phyloP scores from a whole-genome alignment of 2,113 vertebrate genomes.

The Penelope pileata region DNA sequence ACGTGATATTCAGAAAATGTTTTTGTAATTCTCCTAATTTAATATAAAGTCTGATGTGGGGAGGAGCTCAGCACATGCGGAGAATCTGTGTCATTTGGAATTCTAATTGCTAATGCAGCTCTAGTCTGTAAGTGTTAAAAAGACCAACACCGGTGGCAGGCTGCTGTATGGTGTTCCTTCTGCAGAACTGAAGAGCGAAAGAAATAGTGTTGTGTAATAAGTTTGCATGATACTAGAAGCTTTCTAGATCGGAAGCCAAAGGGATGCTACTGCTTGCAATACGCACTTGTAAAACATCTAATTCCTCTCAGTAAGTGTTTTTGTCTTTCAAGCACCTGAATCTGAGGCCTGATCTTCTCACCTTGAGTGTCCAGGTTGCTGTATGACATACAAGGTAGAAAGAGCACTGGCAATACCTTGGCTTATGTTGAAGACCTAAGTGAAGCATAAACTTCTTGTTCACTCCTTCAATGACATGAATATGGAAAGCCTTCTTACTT shows the following conservation, averaged over 20 bases:
- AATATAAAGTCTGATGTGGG: neutral
- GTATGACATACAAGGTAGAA: neutral
- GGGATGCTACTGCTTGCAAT: neutral
- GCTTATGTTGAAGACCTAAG: neutral
- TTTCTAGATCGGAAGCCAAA: neutral
- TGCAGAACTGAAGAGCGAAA: neutral
- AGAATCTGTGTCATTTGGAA: neutral
- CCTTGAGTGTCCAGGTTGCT: neutral
- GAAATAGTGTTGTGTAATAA: neutral
- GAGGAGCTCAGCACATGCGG: neutral
- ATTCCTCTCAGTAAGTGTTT: neutral
- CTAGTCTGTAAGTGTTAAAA: neutral
- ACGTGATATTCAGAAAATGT: neutral
- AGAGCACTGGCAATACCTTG: neutral
- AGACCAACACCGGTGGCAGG: neutral
- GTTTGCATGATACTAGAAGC: neutral
- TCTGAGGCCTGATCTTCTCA: neutral
- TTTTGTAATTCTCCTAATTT: neutral
- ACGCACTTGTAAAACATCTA: neutral
- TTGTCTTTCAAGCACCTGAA: neutral
- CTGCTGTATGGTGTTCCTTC: neutral
- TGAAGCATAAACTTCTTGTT: neutral
- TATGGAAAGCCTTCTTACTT: neutral
- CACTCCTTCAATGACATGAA: neutral
- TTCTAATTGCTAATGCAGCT: neutral